Evolutionary conservation across 2,888 invertebrate genomes (phyloP).

Genomic region (Ligdia adustata): DNA sequence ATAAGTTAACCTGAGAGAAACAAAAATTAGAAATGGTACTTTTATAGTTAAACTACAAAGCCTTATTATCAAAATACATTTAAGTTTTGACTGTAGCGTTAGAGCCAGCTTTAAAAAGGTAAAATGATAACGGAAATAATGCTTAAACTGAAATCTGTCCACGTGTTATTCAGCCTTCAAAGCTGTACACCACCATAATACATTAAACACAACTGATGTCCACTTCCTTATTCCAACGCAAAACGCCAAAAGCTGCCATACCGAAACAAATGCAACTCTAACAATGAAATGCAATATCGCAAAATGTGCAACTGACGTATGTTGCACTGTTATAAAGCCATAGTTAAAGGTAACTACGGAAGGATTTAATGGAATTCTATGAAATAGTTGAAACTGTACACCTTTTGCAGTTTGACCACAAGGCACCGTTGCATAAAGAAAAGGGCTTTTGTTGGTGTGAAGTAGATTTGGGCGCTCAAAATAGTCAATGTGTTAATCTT

Average conservation of each 20-base stretch:
- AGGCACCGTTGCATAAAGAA: conserved; percentile 28
- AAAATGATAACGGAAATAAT: too few species aligned
- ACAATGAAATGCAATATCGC: neutral
- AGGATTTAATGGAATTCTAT: conserved; percentile 1
- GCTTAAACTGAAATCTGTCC: too few species aligned
- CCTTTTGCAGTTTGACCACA: conserved; percentile 31
- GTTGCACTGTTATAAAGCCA: conserved; percentile 17
- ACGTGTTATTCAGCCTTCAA: too few species aligned
- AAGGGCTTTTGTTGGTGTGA: conserved; percentile 6
- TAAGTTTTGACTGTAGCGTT: too few species aligned
- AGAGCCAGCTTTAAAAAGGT: too few species aligned
- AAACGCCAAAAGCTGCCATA: conserved; percentile 16
- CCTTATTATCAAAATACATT: too few species aligned
- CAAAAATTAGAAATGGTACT: too few species aligned
- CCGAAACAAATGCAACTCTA: conserved; percentile 11
- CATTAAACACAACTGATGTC: conserved; percentile 3
- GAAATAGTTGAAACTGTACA: conserved; percentile 25
- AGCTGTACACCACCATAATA: too few species aligned
- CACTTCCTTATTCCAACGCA: conserved; percentile 16
- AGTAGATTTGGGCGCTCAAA: conserved; percentile 15
- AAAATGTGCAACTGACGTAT: conserved; percentile 37
- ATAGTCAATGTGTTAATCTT: neutral
- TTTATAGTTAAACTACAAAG: too few species aligned
- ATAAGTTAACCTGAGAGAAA: too few species aligned
- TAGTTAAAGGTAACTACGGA: conserved; percentile 1